A percentile compares a stretch with the other conserved stretches of the same genome.
Evolutionary conservation across 2,888 invertebrate species (phyloP).

Genomic region (Helobdella robusta): DNA sequence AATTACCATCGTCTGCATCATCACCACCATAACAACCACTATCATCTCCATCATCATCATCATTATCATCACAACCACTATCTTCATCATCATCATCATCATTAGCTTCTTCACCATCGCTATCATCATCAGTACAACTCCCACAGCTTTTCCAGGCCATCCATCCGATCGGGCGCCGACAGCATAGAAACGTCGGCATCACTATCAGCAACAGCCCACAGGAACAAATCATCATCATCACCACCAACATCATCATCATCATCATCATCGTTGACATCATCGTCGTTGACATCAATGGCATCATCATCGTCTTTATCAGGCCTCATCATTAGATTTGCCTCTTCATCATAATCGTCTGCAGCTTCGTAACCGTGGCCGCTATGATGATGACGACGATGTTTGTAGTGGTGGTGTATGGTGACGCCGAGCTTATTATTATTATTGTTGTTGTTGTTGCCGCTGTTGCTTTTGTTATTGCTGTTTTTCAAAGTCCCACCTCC

Average conservation of each 20-base stretch:
- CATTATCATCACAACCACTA: too few relatives aligned
- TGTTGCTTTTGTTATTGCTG: slow-evolving; percentile 5
- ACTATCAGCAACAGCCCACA: too few relatives aligned
- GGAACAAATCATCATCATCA: slow-evolving; percentile 5
- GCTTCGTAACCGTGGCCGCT: too few relatives aligned
- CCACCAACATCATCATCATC: neutral
- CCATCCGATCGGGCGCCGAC: slow-evolving; percentile 22
- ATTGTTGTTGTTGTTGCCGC: neutral
- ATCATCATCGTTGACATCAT: neutral
- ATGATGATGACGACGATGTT: too few relatives aligned
- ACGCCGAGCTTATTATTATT: slow-evolving; percentile 4
- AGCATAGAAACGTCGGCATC: slow-evolving; percentile 14
- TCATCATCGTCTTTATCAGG: neutral
- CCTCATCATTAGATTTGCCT: neutral
- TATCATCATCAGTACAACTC: slow-evolving; percentile 17
- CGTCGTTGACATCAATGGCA: neutral
- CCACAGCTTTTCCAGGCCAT: slow-evolving; percentile 16
- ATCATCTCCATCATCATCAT: too few relatives aligned
- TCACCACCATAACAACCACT: too few relatives aligned
- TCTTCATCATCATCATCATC: too few relatives aligned
- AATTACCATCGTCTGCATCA: too few relatives aligned
- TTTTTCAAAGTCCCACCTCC: too few relatives aligned
- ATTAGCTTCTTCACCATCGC: too few relatives aligned
- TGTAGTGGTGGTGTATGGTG: slow-evolving; percentile 18
- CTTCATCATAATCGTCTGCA: neutral